Conservation (phyloP, 2,113 vertebrate genomes). For the Chitala chitala region DNA sequence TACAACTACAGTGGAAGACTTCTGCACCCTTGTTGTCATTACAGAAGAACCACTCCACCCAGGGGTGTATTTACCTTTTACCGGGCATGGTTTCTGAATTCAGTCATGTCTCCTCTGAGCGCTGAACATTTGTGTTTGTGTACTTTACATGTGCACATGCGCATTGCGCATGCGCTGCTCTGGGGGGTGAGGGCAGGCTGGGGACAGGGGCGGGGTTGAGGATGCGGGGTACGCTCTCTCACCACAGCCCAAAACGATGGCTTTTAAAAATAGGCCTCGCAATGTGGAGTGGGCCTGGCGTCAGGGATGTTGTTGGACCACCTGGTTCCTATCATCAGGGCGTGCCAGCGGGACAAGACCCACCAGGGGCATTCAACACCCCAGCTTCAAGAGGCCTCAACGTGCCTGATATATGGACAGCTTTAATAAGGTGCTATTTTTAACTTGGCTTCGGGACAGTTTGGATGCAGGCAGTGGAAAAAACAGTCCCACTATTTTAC, state of each 20-base stretch:
- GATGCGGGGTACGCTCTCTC: not conserved
- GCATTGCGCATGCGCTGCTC: not conserved
- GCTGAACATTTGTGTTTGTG: not conserved
- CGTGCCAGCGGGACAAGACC: slow-evolving; percentile 34
- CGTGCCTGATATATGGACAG: slow-evolving; percentile 38
- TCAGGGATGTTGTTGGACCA: slow-evolving; percentile 22
- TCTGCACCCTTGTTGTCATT: too few species aligned
- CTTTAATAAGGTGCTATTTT: slow-evolving; percentile 44
- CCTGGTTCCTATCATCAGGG: slow-evolving; percentile 35
- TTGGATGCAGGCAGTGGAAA: slow-evolving; percentile 36
- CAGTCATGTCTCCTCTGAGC: too few species aligned
- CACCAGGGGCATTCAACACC: slow-evolving; percentile 38
- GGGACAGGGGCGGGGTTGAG: not conserved
- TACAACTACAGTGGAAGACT: too few species aligned
- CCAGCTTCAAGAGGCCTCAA: slow-evolving; percentile 35
- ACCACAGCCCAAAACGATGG: too few species aligned
- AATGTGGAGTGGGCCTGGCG: slow-evolving; percentile 37
- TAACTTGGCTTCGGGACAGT: slow-evolving; percentile 29
- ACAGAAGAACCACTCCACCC: too few species aligned
- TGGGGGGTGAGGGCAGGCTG: not conserved
- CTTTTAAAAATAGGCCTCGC: slow-evolving; percentile 18
- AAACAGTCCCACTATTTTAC: slow-evolving; percentile 30
- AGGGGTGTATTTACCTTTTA: not conserved
- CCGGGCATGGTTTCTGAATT: not conserved
- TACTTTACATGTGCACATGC: not conserved